Conservation (phyloP, 2,797 vertebrate species). For the Smutsia temminckii region DNA sequence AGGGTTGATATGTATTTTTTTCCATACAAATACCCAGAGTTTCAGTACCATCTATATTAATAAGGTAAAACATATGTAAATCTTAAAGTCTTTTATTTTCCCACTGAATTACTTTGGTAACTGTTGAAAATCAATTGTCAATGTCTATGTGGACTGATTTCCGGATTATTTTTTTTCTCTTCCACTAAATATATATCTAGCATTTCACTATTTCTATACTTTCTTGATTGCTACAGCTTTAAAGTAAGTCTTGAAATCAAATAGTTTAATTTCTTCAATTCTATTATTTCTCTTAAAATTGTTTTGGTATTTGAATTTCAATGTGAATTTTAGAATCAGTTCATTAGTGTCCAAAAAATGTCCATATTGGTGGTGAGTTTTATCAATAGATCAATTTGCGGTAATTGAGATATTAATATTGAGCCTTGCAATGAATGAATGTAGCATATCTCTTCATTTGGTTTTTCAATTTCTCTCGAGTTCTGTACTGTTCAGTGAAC, state of each 20-base stretch:
- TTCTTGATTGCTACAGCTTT: neutral
- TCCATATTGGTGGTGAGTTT: neutral
- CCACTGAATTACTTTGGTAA: neutral
- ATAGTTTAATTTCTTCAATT: neutral
- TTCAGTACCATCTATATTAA: neutral
- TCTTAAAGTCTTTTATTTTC: neutral
- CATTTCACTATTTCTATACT: neutral
- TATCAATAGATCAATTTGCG: neutral
- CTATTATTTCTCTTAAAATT: neutral
- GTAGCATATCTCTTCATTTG: neutral
- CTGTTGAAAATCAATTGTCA: neutral
- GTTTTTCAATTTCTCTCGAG: neutral
- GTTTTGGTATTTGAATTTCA: neutral
- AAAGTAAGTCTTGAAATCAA: neutral
- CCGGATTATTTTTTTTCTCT: too few species aligned
- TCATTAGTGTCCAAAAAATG: neutral
- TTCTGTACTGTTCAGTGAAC: neutral
- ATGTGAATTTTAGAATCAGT: neutral
- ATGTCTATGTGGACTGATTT: neutral
- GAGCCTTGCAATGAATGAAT: neutral
- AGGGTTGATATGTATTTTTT: neutral
- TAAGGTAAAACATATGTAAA: neutral
- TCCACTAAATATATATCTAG: neutral
- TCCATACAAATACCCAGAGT: neutral
- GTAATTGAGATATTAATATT: neutral